Percentiles rank a stretch among this genome's conserved stretches.
These are phyloP conservation scores for Sebastes kiyomatsui DNA, from an alignment of 2,797 vertebrate species.

Conservation along the genomic window DNA sequence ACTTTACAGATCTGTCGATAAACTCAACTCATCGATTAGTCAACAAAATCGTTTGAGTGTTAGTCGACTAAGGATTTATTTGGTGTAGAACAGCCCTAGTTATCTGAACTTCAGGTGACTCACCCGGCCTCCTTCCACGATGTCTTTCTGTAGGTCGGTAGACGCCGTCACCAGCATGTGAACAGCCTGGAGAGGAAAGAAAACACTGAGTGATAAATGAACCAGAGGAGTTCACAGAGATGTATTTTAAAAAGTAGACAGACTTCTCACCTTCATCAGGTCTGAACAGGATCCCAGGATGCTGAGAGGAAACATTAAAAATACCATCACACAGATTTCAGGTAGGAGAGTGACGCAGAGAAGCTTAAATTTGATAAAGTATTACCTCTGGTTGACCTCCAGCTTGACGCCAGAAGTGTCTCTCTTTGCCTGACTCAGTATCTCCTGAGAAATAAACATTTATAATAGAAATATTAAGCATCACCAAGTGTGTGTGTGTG, in stretches of 20 bases:
- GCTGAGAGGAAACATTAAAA: constrained; percentile 68
- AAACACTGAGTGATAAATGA: neutral
- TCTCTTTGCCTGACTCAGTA: constrained; percentile 89
- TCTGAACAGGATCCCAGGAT: constrained; percentile 95
- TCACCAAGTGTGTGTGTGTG: neutral
- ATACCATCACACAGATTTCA: neutral
- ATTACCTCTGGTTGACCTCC: constrained; percentile 96
- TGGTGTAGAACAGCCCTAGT: too few relatives aligned
- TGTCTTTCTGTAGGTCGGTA: constrained; percentile 95
- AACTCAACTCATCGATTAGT: too few relatives aligned
- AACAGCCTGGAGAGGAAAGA: constrained; percentile 82
- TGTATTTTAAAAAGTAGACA: neutral
- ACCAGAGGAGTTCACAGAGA: neutral
- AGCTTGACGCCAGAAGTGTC: constrained; percentile 90
- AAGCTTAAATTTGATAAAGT: neutral
- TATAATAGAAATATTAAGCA: neutral
- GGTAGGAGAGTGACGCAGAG: neutral
- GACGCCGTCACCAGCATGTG: constrained; percentile 91
- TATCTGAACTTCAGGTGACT: constrained; percentile 48
- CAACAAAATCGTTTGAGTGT: too few relatives aligned
- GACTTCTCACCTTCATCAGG: constrained; percentile 86
- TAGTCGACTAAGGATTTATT: too few relatives aligned
- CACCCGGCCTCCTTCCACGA: constrained; percentile 94
- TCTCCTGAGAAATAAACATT: constrained; percentile 84
- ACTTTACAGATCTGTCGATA: too few relatives aligned